Evolutionary conservation across 2,113 vertebrate genomes (phyloP), one percentile per base, ranked within the genome.

Genomic region (Puffinus mauretanicus): DNA sequence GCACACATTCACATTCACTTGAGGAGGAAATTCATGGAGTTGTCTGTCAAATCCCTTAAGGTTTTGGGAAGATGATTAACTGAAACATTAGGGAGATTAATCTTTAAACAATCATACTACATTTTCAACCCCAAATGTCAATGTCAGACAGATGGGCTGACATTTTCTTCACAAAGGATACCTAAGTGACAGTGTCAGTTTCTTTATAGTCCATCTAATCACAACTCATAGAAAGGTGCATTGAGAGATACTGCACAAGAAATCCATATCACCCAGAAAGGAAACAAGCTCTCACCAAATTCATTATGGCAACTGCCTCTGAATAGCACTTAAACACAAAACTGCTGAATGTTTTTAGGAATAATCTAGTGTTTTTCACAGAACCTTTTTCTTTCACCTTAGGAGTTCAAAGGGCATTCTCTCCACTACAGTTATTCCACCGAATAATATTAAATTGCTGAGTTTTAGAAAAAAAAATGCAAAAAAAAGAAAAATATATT

Each of bases 1-100:
- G 38, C 51, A 54, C 26, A 51, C 17, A 52, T 69, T 55, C 32
- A 38, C 25, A 65, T 66, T 70, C 51, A 61, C n/a, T 29, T 86
- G 47, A 86, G 52, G 21, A 88, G 24, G 25, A 91, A 90, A 90
- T 62, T 85, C 61, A 71, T 47, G 38, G 42, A 76, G 40, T 21
- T 86, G 49, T 79, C 78, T 90, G 87, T 85, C 73, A 89, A 78
- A 90, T 46, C 54, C n/a, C 38, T 60, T 54, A 49, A 88, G 52
- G 38, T 72, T 90, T 83, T 15, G 25, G 79, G 54, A 93, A 95
- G 71, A 96, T 88, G 71, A 96, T 88, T 87, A 92, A 94, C 62
- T 51, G 66, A 87, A 93, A 67, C n/a, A 67, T 66, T 82, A 90
- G 21, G 40, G 80, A 96, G 47, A 89, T 78, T 58, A 88, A 80